These are phyloP conservation scores for Tenthredo mesomela DNA, from an alignment of 2,888 invertebrate genomes.

Conservation along the genomic window DNA sequence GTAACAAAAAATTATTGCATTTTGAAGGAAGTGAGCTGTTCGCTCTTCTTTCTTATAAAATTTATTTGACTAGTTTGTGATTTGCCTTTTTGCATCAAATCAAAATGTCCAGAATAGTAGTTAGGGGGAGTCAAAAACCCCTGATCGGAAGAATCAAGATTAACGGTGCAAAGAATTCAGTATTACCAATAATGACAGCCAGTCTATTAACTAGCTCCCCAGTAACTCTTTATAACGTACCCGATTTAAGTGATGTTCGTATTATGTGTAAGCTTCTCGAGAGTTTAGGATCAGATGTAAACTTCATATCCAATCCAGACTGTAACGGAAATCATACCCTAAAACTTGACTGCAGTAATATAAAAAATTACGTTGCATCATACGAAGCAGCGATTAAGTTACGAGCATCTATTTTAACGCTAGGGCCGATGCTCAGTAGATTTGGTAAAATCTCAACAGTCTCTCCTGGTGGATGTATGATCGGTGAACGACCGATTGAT, in stretches of 20 bases:
- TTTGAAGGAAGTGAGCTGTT: neutral
- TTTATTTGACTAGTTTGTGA: neutral
- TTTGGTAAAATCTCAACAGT: constrained; percentile 53
- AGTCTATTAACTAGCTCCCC: constrained; percentile 51
- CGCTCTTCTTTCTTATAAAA: neutral
- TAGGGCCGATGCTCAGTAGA: constrained; percentile 53
- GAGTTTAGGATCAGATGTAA: constrained; percentile 53
- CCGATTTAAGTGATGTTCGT: constrained; percentile 54
- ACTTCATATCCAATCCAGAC: constrained; percentile 50
- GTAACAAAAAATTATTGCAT: neutral
- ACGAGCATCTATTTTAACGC: constrained; percentile 53
- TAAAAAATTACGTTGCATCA: constrained; percentile 48
- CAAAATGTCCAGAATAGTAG: constrained; percentile 49
- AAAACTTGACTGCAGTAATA: constrained; percentile 52
- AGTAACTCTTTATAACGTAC: constrained; percentile 53
- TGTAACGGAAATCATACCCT: constrained; percentile 54
- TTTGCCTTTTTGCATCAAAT: neutral
- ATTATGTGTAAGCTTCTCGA: constrained; percentile 53
- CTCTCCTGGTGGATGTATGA: constrained; percentile 55
- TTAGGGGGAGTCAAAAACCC: constrained; percentile 49
- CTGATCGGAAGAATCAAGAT: constrained; percentile 54
- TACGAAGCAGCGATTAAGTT: constrained; percentile 44
- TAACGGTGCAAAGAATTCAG: constrained; percentile 53
- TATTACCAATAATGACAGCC: constrained; percentile 53
- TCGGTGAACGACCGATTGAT: constrained; percentile 55